Conservation (phyloP, 2,888 invertebrate species). For the Aleiodes testaceus region DNA sequence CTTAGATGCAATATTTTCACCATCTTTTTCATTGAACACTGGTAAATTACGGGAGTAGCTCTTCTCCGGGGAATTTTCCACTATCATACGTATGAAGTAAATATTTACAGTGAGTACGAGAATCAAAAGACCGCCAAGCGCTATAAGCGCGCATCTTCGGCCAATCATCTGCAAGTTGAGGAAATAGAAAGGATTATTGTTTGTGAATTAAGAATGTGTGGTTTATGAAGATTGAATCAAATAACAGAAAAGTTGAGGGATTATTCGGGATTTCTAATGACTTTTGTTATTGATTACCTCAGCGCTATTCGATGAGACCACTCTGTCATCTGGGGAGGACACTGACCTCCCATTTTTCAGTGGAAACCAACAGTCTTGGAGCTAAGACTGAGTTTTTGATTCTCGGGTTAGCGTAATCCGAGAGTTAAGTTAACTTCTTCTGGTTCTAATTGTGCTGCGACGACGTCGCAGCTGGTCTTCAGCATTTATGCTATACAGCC, state of each 20-base stretch:
- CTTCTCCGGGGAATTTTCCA: conserved; percentile 66
- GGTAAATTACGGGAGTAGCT: conserved; percentile 54
- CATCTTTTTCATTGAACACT: conserved; percentile 53
- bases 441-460: no score
- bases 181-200: not conserved
- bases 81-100: conserved; percentile 70
- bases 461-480: no score
- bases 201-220: not conserved
- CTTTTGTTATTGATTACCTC: conserved; percentile 4
- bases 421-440: no score
- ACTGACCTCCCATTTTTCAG: conserved; percentile 26
- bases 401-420: no score
- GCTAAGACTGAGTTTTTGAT: no score
- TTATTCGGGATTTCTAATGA: not conserved
- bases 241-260: not conserved
- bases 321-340: conserved; percentile 10
- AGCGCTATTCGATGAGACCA: not conserved
- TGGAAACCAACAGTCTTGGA: not conserved
- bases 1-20: conserved; percentile 50
- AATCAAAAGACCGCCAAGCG: conserved; percentile 67
- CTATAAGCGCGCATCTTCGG: conserved; percentile 66
- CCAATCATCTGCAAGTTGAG: conserved; percentile 67
- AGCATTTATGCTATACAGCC: no score
- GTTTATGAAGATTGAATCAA: not conserved
- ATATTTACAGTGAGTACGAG: conserved; percentile 68